Evolutionary conservation across 2,888 invertebrate species (phyloP), one percentile per base, ranked within the genome.

Genomic region (Myathropa florea): DNA sequence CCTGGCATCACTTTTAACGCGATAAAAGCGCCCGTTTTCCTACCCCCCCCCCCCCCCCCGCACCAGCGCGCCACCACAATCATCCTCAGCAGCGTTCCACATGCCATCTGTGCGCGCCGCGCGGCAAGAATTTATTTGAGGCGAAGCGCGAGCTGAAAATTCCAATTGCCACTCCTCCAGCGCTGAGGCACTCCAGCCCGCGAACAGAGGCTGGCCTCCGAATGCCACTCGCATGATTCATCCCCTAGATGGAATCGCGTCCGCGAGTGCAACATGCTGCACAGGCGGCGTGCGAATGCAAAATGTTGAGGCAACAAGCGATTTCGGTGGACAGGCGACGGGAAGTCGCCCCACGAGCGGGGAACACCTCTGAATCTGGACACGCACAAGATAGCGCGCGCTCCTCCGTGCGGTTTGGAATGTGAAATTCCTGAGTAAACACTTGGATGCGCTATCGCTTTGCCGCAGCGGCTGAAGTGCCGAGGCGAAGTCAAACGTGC

Each of bases 141-240:
- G 76, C 76, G 24, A 30, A 72, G 72, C 72, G 71, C 63, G 67
- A 39, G 72, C 83, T 67, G 57, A 72, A 73, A 70, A 78, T 79
- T 68, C 79, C 75, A 53, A 72, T 26, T 73, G 68, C 64, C 80
- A 80, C 83, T 70, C 79, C 79, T 73, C 79, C 68, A 18, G 60
- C 26, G 59, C 28, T 55, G 61, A n/a, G n/a, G 36, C 61, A 57
- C 67, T 81, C 68, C 73, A 73, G 72, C n/a, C 28, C 6, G 23
- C 55, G 36, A 46, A 28, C 36, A 9, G 28, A 68, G 63, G 59
- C 65, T 28, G 39, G 39, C 36, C 65, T 57, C n/a, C 46, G 46
- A 79, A 79, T 79, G 70, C 83, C 83, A 75, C 53, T 79, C 39
- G 57, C 3, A 79, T 84, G 83, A 80, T 70, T 84, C 83, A 84